phyloP scores from a whole-genome alignment of 1,140 invertebrate species.

The Ephestia elutella region DNA sequence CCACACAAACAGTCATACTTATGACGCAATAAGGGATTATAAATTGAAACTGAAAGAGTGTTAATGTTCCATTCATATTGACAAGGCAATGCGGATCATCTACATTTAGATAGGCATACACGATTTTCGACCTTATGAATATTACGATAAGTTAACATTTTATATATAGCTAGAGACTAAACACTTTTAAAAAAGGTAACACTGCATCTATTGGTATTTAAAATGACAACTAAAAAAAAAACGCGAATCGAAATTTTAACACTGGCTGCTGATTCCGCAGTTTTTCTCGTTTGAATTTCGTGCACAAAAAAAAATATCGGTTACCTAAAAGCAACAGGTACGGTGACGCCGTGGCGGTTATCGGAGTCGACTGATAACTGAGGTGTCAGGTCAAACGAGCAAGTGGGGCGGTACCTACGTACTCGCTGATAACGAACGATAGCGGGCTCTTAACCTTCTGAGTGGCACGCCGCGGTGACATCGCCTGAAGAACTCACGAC shows the following conservation, averaged over 20 bases:
- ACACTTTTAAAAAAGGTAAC: neutral
- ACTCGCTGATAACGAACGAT: conserved; percentile 62
- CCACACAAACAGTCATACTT: neutral
- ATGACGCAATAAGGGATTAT: neutral
- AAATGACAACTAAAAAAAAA: neutral
- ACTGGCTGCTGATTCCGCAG: neutral
- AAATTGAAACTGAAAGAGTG: neutral
- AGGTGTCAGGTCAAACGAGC: conserved; percentile 72
- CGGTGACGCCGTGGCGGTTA: conserved; percentile 46
- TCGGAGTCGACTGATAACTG: conserved; percentile 66
- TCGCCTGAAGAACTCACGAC: conserved; percentile 22
- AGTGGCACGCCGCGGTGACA: conserved; percentile 45
- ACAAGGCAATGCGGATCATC: neutral
- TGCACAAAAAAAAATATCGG: conserved; percentile 1
- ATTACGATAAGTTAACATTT: neutral
- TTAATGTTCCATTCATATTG: neutral
- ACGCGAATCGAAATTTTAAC: neutral
- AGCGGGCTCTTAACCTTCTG: conserved; percentile 72
- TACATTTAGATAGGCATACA: neutral
- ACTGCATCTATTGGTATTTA: neutral
- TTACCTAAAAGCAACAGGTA: conserved; percentile 48
- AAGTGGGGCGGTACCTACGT: conserved; percentile 64
- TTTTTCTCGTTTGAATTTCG: neutral
- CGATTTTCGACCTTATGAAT: neutral
- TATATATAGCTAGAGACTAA: neutral